Percentiles rank a stretch among this genome's conserved stretches.
These are phyloP conservation scores for Anguilla rostrata DNA, from an alignment of 2,113 vertebrate genomes.

Conservation along the genomic window DNA sequence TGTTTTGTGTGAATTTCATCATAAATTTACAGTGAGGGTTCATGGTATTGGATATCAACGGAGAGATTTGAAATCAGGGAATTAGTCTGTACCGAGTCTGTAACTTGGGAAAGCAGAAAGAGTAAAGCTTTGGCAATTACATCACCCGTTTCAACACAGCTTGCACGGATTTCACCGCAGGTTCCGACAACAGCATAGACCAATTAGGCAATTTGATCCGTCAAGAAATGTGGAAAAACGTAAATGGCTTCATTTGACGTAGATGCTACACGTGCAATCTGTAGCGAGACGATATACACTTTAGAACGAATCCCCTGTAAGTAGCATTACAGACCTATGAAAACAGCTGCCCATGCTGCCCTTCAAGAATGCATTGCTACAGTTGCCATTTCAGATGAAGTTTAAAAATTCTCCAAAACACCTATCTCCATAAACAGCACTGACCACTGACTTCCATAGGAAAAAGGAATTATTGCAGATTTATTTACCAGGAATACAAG, in stretches of 20 bases:
- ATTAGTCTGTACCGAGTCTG: too few relatives aligned
- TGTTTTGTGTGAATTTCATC: too few relatives aligned
- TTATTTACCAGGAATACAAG: too few relatives aligned
- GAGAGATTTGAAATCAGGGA: neutral
- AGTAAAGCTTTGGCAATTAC: neutral
- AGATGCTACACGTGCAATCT: neutral
- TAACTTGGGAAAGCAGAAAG: neutral
- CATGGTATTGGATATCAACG: neutral
- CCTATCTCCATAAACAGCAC: neutral
- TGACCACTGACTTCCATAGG: too few relatives aligned
- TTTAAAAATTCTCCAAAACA: too few relatives aligned
- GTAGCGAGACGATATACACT: neutral
- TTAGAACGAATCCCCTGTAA: too few relatives aligned
- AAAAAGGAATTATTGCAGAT: too few relatives aligned
- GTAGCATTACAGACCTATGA: too few relatives aligned
- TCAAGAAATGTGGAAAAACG: neutral
- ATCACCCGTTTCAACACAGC: neutral
- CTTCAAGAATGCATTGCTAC: too few relatives aligned
- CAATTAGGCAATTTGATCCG: neutral
- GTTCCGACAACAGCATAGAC: neutral
- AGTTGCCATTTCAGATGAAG: too few relatives aligned
- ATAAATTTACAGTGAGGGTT: too few relatives aligned
- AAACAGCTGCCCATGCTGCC: too few relatives aligned
- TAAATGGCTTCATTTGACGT: neutral
- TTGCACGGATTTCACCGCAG: neutral